Conservation (phyloP, 1,140 invertebrate genomes). For the Conopomorpha cramerella region DNA sequence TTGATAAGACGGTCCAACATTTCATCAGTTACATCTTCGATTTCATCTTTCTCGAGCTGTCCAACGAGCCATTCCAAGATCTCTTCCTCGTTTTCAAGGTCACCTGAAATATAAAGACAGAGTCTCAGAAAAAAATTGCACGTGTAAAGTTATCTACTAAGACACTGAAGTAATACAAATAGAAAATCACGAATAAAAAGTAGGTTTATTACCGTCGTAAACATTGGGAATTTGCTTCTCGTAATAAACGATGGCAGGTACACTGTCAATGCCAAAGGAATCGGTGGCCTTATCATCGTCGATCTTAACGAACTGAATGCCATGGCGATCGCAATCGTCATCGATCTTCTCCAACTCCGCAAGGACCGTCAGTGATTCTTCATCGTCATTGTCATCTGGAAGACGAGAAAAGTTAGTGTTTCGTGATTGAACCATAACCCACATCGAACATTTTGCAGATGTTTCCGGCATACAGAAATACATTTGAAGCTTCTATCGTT, state of each 20-base stretch:
- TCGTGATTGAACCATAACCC: too few species aligned
- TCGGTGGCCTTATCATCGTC: constrained; percentile 81
- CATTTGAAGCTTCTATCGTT: too few species aligned
- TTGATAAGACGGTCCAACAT: constrained; percentile 90
- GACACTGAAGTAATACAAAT: too few species aligned
- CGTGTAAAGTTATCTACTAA: too few species aligned
- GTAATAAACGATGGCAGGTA: constrained; percentile 90
- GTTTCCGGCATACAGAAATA: too few species aligned
- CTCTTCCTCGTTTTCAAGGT: constrained; percentile 89
- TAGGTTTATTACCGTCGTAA: constrained; percentile 78
- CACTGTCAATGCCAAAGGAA: constrained; percentile 84
- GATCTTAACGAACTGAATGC: constrained; percentile 93
- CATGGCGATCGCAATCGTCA: constrained; percentile 89
- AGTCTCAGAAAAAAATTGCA: too few species aligned
- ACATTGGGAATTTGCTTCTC: constrained; percentile 91
- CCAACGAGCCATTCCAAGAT: constrained; percentile 86
- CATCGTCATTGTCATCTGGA: constrained; percentile 82
- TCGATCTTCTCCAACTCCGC: constrained; percentile 90
- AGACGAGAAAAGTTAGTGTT: constrained; percentile 14
- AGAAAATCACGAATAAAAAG: constrained; percentile 5
- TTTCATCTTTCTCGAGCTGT: constrained; percentile 89
- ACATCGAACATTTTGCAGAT: too few species aligned
- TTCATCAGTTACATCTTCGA: constrained; percentile 93
- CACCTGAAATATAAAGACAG: constrained; percentile 69
- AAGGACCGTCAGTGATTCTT: constrained; percentile 82